A percentile compares a stretch with the other conserved stretches of the same genome.
phyloP scores from a whole-genome alignment of 30 jellyfish, hydroid and myxozoan species.

The Chironex yamaguchii region DNA sequence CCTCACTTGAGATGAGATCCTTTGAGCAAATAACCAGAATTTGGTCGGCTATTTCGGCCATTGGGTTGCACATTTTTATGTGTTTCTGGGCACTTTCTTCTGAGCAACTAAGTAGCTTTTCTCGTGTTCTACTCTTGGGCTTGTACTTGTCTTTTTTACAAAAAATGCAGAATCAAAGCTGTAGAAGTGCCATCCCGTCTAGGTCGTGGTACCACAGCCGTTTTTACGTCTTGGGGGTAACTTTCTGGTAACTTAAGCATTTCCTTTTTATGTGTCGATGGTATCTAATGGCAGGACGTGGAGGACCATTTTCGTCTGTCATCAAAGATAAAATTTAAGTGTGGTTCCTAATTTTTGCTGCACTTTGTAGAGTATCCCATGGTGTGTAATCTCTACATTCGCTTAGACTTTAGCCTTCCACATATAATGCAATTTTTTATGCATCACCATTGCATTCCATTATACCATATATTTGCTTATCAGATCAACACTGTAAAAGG shows the following conservation, averaged over 20 bases:
- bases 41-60: conserved; percentile 41
- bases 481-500: not conserved
- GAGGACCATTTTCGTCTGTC: conserved; percentile 10
- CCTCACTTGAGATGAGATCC: conserved; percentile 43
- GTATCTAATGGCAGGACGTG: conserved; percentile 1
- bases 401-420: not conserved
- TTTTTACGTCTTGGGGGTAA: not conserved
- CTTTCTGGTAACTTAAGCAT: conserved; percentile 3
- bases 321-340: not conserved
- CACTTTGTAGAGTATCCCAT: conserved; percentile 22
- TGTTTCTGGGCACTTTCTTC: conserved; percentile 35
- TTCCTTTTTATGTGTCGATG: conserved; percentile 32
- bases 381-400: conserved; percentile 46
- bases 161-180: conserved; percentile 18
- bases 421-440: conserved; percentile 12
- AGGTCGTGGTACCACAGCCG: not conserved
- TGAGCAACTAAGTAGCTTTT: conserved; percentile 10
- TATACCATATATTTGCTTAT: not conserved
- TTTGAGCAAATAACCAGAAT: conserved; percentile 24
- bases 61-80: conserved; percentile 13
- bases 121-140: conserved; percentile 30
- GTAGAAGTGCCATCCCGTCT: conserved; percentile 23
- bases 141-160: conserved; percentile 27
- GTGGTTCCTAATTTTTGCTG: conserved; percentile 56
- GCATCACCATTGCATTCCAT: conserved; percentile 8